Evolutionary conservation across 1,140 invertebrate genomes (phyloP), one percentile per base, ranked within the genome.

Genomic region (Rhynchophorus ferrugineus): DNA sequence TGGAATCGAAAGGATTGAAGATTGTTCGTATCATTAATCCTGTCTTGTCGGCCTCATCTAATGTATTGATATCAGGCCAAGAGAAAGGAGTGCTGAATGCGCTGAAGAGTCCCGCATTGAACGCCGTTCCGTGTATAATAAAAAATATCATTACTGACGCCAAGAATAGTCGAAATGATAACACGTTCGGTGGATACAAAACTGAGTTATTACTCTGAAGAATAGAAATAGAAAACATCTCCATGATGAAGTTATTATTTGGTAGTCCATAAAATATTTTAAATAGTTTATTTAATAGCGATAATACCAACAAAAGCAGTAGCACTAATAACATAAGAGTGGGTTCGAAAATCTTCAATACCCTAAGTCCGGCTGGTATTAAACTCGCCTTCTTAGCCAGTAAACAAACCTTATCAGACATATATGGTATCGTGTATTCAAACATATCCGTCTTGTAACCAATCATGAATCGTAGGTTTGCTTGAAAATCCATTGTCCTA

Each of bases 401-500:
- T 20, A 48, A 14, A 20, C 52, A 54, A 1, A 54, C 39, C 2
- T 48, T 29, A 24, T 54, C 52, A 19, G 14, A 21, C 18, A 21
- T 43, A 20, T 37, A 42, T n/a, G 8, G n/a, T 3, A 13, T 7
- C 5, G 44, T 38, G 21, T 33, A 54, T 22, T 48, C 52, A 33
- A 54, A 48, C 18, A 21, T 35, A 3, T 48, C 3, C 9, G 22
- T 17, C 11, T 20, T 18, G 19, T 37, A 38, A 21, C 38, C 45
- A 2, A 14, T 21, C 11, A 48, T 39, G 14, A 14, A 48, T 16
- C 45, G 36, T 1, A 20, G 34, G 14, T 48, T 48, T 5, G 34
- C 45, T 38, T 48, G 45, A 37, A 48, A 14, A 14, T 48, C 45
- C 11, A 48, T 38, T 20, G 36, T 39, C 33, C 39, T 50, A 8